Evolutionary conservation across 2,888 invertebrate species (phyloP), one percentile per base, ranked within the genome.

Genomic region (Tetanocera ferruginea): DNA sequence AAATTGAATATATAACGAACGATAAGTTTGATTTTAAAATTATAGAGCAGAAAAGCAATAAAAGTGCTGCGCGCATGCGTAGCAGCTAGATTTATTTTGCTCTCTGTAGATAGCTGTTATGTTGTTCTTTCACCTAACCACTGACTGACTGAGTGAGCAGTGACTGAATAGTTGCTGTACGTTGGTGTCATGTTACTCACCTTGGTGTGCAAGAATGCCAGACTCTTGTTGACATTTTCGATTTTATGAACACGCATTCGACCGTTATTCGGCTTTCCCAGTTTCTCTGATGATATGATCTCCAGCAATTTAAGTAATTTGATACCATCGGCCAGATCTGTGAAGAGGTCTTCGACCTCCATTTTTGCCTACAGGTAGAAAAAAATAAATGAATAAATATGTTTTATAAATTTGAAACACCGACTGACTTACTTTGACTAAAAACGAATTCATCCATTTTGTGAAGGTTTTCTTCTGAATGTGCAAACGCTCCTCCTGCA

Each of bases 401-500:
- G 34, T 67, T 11, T 23, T n/a, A 49, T 34, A 51, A 51, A 31
- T 3, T 64, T 5, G n/a, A 25, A 14, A 31, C 31, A 43, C 19
- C 11, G 3, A 55, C 23, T 5, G 25, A 80, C 82, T 83, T 87
- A 97, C 98, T 95, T 97, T 98, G 89, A 95, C 94, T 86, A 98
- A 91, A 91, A 98, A 98, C 25, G 97, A 97, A 91, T 98, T 98
- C 95, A 98, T 96, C 98, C 98, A 98, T 97, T 99, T 99, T 85
- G 99, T 99, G 91, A 99, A 99, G 43, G 99, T 99, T 91, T 99
- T 99, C 93, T 99, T 99, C 92, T 99, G 99, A 84, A 99, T 99
- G 91, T 97, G 96, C 82, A 98, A 92, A 78, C 99, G 95, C 91
- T 99, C 99, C 91, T 98, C 98, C 90, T 98, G 98, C 89, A 99